phyloP scores from a whole-genome alignment of 2,113 vertebrate species.

The Grus americana region DNA sequence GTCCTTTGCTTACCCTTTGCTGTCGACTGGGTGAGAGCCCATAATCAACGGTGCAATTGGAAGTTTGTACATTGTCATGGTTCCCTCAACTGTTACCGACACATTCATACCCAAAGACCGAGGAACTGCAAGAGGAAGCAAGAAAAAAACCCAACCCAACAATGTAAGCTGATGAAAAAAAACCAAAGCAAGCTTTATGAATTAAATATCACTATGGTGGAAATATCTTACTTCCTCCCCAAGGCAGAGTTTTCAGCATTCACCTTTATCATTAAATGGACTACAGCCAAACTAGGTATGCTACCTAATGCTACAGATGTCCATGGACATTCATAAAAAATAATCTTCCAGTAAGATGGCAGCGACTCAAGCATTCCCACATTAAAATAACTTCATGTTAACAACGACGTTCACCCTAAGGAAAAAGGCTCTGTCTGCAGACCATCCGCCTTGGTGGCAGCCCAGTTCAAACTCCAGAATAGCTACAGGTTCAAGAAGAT shows the following conservation, averaged over 20 bases:
- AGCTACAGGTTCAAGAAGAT: background rate
- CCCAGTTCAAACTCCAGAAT: background rate
- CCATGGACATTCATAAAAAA: accelerated
- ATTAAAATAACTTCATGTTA: background rate
- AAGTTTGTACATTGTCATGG: conserved; percentile 89
- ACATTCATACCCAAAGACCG: conserved; percentile 89
- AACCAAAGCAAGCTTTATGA: accelerated
- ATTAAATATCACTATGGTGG: background rate
- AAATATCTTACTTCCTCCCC: background rate
- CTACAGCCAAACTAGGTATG: background rate
- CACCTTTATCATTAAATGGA: background rate
- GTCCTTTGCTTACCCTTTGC: conserved; percentile 86
- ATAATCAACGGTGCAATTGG: conserved; percentile 95
- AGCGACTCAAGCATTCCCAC: background rate
- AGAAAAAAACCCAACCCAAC: background rate
- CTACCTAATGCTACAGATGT: background rate
- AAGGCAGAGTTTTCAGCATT: background rate
- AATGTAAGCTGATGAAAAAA: background rate
- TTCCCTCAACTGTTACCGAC: conserved; percentile 93
- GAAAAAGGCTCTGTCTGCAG: background rate
- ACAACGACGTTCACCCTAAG: background rate
- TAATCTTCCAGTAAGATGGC: background rate
- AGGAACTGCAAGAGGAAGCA: conserved; percentile 79
- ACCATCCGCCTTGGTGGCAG: accelerated
- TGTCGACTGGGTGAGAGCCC: conserved; percentile 95